Conservation (phyloP, 2,797 vertebrate genomes). For the Sebastes baramenuke region DNA sequence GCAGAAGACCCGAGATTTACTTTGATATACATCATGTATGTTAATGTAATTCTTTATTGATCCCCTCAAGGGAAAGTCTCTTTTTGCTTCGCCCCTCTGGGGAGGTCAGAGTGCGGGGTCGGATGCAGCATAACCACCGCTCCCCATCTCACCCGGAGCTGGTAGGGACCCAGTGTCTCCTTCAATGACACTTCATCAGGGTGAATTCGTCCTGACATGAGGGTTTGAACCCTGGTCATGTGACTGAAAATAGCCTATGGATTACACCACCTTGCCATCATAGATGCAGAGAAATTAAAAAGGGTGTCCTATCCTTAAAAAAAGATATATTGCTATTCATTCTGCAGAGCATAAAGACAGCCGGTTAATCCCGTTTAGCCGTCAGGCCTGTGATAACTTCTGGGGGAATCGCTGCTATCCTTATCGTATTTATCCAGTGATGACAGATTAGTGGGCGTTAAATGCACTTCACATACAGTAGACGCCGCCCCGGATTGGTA, state of each 20-base stretch:
- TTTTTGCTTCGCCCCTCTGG: conserved; percentile 24
- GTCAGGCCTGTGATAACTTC: conserved; percentile 66
- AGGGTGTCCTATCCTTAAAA: conserved; percentile 29
- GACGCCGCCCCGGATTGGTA: conserved; percentile 55
- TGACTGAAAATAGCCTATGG: conserved; percentile 33
- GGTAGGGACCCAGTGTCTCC: conserved; percentile 32
- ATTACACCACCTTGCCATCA: conserved; percentile 20
- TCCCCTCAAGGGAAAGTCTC: conserved; percentile 43
- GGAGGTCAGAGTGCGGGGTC: conserved; percentile 51
- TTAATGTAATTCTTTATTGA: conserved; percentile 66
- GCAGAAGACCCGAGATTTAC: conserved; percentile 49
- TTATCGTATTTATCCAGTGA: conserved; percentile 80
- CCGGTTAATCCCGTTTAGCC: conserved; percentile 75
- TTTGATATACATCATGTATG: conserved; percentile 72
- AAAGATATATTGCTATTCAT: conserved; percentile 12
- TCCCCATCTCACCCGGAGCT: not conserved
- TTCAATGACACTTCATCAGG: conserved; percentile 47
- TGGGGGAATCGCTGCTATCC: conserved; percentile 63
- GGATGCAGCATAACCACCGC: conserved; percentile 7
- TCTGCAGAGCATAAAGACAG: conserved; percentile 61
- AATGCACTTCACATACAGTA: conserved; percentile 73
- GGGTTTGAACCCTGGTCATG: conserved; percentile 40
- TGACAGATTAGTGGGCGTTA: conserved; percentile 78
- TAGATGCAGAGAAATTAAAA: not conserved
- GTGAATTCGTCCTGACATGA: conserved; percentile 38